Evolutionary conservation across 2,888 invertebrate species (phyloP).

Genomic region (Drosophila vallismaia): DNA sequence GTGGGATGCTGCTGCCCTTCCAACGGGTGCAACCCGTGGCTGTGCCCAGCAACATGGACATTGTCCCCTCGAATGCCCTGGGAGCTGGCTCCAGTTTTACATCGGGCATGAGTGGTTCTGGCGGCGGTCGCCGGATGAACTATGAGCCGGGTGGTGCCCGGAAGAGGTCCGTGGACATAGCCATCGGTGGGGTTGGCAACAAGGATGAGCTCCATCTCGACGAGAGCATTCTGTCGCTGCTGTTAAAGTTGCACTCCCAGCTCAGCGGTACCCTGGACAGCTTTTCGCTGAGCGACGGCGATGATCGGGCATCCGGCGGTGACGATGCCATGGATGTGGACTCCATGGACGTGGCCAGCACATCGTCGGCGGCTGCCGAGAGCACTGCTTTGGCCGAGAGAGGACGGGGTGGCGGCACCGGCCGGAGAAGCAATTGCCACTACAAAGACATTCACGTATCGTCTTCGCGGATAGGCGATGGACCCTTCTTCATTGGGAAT

Average conservation of each 20-base stretch:
- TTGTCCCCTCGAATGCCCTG: conserved; percentile 84
- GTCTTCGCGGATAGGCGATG: conserved; percentile 89
- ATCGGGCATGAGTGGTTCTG: conserved; percentile 29
- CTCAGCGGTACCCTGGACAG: conserved; percentile 93
- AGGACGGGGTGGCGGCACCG: conserved; percentile 41
- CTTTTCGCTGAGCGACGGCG: conserved; percentile 87
- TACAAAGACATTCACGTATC: conserved; percentile 79
- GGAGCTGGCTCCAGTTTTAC: conserved; percentile 49
- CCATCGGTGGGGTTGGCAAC: conserved; percentile 81
- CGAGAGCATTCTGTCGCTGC: conserved; percentile 94
- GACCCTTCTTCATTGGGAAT: conserved; percentile 93
- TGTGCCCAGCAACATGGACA: conserved; percentile 83
- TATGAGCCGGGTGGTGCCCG: conserved; percentile 77
- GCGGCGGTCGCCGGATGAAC: conserved; percentile 57
- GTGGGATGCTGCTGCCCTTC: conserved; percentile 83
- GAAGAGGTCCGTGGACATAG: conserved; percentile 83
- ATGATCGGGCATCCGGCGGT: conserved; percentile 36
- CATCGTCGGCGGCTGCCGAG: conserved; percentile 60
- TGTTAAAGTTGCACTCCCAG: conserved; percentile 95
- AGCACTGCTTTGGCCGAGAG: conserved; percentile 61
- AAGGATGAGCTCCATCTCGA: conserved; percentile 88
- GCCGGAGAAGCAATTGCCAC: conserved; percentile 48
- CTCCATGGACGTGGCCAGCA: conserved; percentile 78
- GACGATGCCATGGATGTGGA: conserved; percentile 80
- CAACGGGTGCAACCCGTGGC: conserved; percentile 84